Evolutionary conservation across 2,113 vertebrate species (phyloP).

Genomic region (Tragelaphus strepsiceros): DNA sequence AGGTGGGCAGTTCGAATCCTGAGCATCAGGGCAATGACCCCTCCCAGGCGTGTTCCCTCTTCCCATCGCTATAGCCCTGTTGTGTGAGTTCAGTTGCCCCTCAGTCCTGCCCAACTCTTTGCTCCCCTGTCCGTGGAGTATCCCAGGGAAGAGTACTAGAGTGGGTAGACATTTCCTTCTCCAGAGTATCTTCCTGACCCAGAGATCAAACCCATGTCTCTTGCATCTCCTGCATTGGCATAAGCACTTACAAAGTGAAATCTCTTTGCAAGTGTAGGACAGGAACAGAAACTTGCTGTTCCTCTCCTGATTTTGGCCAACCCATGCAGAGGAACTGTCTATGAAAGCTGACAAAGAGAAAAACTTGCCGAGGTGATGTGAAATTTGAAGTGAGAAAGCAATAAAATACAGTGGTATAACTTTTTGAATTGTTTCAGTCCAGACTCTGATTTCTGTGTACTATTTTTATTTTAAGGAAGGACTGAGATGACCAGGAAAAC

Average conservation of each 20-base stretch:
- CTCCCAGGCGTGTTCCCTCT: not conserved
- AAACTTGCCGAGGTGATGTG: not conserved
- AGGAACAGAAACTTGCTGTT: slow-evolving; percentile 16
- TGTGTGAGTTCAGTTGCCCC: not conserved
- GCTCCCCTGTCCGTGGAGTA: not conserved
- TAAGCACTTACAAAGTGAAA: not conserved
- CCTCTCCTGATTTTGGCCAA: not conserved
- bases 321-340: not conserved
- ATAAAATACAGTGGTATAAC: not conserved
- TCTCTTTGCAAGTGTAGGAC: not conserved
- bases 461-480: not conserved
- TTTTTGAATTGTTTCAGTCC: not conserved
- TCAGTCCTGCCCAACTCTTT: not conserved
- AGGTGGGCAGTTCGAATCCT: not conserved
- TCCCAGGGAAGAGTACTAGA: not conserved
- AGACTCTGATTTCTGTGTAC: not conserved
- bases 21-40: not conserved
- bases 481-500: not conserved
- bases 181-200: not conserved
- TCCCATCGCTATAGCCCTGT: not conserved
- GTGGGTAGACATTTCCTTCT: not conserved
- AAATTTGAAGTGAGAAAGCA: not conserved
- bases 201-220: not conserved
- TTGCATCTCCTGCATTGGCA: accelerated
- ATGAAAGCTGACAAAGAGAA: not conserved